Base-by-base conservation (phyloP, 2,113 vertebrate species). In the Chaetodon trifascialis region DNA sequence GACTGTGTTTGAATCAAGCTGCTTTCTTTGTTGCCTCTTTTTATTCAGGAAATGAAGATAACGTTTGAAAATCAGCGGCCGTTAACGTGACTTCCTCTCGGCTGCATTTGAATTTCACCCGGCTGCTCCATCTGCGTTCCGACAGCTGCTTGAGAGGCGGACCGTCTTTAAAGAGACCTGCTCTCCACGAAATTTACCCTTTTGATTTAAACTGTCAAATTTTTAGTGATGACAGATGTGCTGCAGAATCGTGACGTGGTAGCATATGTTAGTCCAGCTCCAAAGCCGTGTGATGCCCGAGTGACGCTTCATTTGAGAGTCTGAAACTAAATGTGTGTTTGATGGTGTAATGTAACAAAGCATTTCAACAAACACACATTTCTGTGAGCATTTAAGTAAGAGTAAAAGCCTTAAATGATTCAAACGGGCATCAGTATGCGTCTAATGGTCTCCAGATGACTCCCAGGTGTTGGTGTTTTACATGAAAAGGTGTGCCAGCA, bases 161-260 rank as follows among this genome's bases (percentile, higher is more conserved):
- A 9, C 71, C 54, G 34, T 42, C 1, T 80, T 88, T 84, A 78
- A 78, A 83, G 76, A 52, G 47, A 47, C 70, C 73, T 30, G 55
- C 2, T 65, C 16, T 51, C 3, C 2, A 23, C 34, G n/a, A 12
- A 47, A 79, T 25, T 0, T 11, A 0, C 0, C 21, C 1, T 19
- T 2, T 34, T 36, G 30, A 17, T 58, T 6, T 7, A 19, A 42
- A 40, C 21, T 1, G 15, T 34, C 9, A 54, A 51, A 30, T 49
- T n/a, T 30, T 30, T 4, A 4, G 60, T 67, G 40, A 25, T 23
- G 80, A 52, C 70, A 72, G 65, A 72, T 73, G 81, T 6, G 40
- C n/a, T 0, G 54, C 15, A 46, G 63, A 76, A 34, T 49, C 16
- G 30, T 69, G 82, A 55, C 40, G 56, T 42, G 68, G n/a, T 34